These are phyloP conservation scores for Carettochelys insculpta DNA, from an alignment of 2,113 vertebrate species.

Conservation along the genomic window DNA sequence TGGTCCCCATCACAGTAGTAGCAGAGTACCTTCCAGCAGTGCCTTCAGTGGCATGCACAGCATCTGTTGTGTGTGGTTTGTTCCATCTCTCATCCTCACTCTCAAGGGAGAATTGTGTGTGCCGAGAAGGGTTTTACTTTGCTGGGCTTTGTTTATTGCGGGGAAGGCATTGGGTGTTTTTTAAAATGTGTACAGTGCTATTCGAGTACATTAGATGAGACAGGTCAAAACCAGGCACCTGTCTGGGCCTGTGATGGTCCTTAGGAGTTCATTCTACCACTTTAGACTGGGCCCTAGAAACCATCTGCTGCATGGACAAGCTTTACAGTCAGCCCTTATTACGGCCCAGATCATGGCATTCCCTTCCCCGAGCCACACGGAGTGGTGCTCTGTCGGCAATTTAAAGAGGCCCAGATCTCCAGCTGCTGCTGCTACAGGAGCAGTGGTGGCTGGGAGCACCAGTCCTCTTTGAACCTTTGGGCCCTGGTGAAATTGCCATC, in stretches of 20 bases:
- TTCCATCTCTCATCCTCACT: neutral
- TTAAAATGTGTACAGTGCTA: neutral
- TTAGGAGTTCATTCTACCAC: neutral
- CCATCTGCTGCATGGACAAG: neutral
- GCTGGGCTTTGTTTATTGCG: neutral
- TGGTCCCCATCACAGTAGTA: neutral
- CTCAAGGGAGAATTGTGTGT: rapidly evolving
- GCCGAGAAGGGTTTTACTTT: neutral
- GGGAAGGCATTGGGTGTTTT: neutral
- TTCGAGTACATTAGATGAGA: neutral
- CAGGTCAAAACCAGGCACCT: neutral
- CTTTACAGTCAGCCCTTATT: rapidly evolving
- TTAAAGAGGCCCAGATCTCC: too few species aligned
- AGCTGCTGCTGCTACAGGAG: too few species aligned
- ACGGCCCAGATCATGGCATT: too few species aligned
- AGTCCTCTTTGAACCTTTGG: too few species aligned
- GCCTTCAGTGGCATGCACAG: neutral
- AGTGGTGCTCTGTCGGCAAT: too few species aligned
- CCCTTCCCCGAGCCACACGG: too few species aligned
- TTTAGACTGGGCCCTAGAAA: neutral
- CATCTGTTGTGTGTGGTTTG: neutral
- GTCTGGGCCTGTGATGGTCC: neutral
- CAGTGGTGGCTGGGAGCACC: too few species aligned
- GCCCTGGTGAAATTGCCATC: too few species aligned
- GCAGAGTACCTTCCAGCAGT: neutral